Percentiles rank a stretch among this genome's conserved stretches.
Conservation (phyloP, 2,113 vertebrate species). For the Mixornis gularis region DNA sequence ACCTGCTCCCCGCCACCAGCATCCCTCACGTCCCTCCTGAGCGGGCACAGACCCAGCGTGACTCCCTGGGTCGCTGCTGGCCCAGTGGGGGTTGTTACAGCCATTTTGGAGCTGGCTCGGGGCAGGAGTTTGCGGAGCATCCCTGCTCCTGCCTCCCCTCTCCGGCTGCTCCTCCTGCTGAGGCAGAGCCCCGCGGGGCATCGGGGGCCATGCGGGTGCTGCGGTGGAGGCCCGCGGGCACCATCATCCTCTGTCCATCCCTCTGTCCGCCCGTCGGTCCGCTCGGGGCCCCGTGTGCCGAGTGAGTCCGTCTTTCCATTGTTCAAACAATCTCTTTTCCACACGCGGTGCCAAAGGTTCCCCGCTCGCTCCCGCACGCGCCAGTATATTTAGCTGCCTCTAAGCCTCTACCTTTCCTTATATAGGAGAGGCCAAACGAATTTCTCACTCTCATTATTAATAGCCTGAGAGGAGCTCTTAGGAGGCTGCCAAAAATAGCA, state of each 20-base stretch:
- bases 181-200: not conserved
- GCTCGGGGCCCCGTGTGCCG: not conserved
- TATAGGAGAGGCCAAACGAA: conserved; percentile 71
- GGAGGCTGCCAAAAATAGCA: conserved; percentile 70
- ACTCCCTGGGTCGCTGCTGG: not conserved
- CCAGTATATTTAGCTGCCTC: conserved; percentile 62
- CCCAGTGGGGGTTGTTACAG: accelerated
- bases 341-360: conserved; percentile 45
- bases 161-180: not conserved
- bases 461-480: conserved; percentile 53
- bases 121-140: not conserved
- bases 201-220: accelerated
- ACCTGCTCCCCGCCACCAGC: not conserved
- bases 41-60: not conserved
- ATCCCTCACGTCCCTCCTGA: not conserved
- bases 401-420: conserved; percentile 70
- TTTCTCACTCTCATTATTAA: conserved; percentile 69
- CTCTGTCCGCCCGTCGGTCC: not conserved
- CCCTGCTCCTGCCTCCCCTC: not conserved
- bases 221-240: accelerated
- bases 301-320: conserved; percentile 41
- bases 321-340: conserved; percentile 66
- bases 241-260: not conserved
- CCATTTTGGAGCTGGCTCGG: not conserved
- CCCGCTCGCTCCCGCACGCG: conserved; percentile 11